Evolutionary conservation across 2,888 invertebrate species (phyloP), one percentile per base, ranked within the genome.

Genomic region (Ametastegia equiseti): DNA sequence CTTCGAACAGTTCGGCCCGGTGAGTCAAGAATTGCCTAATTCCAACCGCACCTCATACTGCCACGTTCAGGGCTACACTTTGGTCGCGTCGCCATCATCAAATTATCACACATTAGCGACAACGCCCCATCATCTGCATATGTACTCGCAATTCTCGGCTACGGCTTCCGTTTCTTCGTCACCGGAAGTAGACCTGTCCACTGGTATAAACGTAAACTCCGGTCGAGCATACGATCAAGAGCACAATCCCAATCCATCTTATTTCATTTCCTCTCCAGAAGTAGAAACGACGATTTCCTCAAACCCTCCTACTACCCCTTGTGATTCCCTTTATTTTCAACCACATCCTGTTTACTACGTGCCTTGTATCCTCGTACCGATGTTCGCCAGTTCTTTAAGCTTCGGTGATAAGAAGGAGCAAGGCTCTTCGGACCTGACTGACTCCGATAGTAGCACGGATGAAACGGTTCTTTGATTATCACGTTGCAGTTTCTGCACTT

Each of bases 1-100:
- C 94, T 99, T 99, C 94, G 98, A 98, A 94, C 98, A 99, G 93
- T 99, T 98, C 93, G 99, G 99, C 93, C 98, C 98, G 97, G 99
- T 99, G 93, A 97, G 97, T 95, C 69, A 57, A 80, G 77, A 78
- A 78, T 78, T 78, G 60, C 60, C 77, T 60, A 78, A 78, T 78
- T 60, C 77, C 77, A 47, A 57, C 60, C 77, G 77, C 77, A 50
- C 73, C 19, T 50, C 73, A 36, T 73, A 50, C 73, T 73, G 50
- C 73, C 73, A 73, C 73, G 73, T 73, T 54, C 73, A 73, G 50
- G 73, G 73, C 45, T 71, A 47, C 71, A 36, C 42, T 71, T 71
- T 71, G 33, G 71, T 36, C 45, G 45, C 71, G 42, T 45, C 71
- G 47, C 47, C 67, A 39, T 36, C 67, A 39, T 67, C 71, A 71